Conservation (phyloP, 1,140 invertebrate genomes). For the Macrosteles quadrilineatus region DNA sequence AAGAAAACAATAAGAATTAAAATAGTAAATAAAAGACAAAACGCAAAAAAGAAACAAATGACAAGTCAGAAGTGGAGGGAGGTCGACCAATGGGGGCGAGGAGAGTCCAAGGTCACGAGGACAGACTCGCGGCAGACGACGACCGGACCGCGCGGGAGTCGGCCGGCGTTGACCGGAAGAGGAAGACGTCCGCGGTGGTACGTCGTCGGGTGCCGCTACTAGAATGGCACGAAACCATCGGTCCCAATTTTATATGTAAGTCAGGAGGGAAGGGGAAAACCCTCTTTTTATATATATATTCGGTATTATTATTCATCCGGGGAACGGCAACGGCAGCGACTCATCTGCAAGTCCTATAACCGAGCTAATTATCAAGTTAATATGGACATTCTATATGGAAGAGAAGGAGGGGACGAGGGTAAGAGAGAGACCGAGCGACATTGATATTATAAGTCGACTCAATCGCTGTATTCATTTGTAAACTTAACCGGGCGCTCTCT, state of each 20-base stretch:
- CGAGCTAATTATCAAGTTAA: constrained; percentile 88
- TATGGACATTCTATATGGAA: constrained; percentile 72
- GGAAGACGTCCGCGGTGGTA: not conserved
- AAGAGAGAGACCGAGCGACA: constrained; percentile 57
- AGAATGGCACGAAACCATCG: constrained; percentile 44
- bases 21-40: not conserved
- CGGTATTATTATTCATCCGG: constrained; percentile 46
- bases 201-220: constrained; percentile 32
- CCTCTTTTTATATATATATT: constrained; percentile 46
- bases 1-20: too few relatives aligned
- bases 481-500: constrained; percentile 57
- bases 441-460: constrained; percentile 75
- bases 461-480: constrained; percentile 74
- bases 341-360: constrained; percentile 89
- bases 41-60: not conserved
- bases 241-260: constrained; percentile 49
- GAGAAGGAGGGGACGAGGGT: constrained; percentile 50
- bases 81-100: constrained; percentile 13
- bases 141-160: not conserved
- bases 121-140: not conserved
- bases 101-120: constrained; percentile 10
- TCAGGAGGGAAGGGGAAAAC: constrained; percentile 42
- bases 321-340: constrained; percentile 45
- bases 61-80: not conserved
- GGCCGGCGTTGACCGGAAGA: not conserved